Evolutionary conservation across 2,797 vertebrate species (phyloP).

Genomic region (Gambusia yucatana): DNA sequence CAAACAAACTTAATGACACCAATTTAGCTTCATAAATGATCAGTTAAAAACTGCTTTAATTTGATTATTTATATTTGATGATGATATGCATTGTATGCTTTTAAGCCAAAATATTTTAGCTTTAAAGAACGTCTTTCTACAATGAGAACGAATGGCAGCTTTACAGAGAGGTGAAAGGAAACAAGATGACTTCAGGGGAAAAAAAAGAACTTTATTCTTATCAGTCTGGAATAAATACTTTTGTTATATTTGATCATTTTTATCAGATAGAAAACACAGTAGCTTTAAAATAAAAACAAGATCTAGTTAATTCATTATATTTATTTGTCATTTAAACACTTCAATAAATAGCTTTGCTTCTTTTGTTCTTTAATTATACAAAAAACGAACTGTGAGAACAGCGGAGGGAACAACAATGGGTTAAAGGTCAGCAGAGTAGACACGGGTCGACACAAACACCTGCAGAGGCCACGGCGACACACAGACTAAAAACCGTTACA

Average conservation of each 20-base stretch:
- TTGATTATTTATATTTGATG: neutral
- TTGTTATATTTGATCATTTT: conserved; percentile 86
- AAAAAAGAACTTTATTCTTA: conserved; percentile 79
- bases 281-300: conserved; percentile 98
- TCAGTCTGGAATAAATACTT: conserved; percentile 75
- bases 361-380: conserved; percentile 71
- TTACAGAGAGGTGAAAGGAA: neutral
- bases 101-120: neutral
- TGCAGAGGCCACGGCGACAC: conserved; percentile 50
- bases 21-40: neutral
- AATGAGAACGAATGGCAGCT: neutral
- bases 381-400: conserved; percentile 64
- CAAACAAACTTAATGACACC: too few relatives aligned
- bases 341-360: conserved; percentile 83
- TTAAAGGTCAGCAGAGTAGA: conserved; percentile 62
- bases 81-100: neutral
- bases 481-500: conserved; percentile 47
- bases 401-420: conserved; percentile 56
- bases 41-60: neutral
- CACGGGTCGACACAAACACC: conserved; percentile 51
- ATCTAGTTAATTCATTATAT: conserved; percentile 78
- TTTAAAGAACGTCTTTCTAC: neutral
- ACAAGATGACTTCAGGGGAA: conserved; percentile 67
- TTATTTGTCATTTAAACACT: conserved; percentile 75
- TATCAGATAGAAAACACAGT: conserved; percentile 91